Conservation (phyloP, 2,888 invertebrate genomes). For the Polietes domitor region DNA sequence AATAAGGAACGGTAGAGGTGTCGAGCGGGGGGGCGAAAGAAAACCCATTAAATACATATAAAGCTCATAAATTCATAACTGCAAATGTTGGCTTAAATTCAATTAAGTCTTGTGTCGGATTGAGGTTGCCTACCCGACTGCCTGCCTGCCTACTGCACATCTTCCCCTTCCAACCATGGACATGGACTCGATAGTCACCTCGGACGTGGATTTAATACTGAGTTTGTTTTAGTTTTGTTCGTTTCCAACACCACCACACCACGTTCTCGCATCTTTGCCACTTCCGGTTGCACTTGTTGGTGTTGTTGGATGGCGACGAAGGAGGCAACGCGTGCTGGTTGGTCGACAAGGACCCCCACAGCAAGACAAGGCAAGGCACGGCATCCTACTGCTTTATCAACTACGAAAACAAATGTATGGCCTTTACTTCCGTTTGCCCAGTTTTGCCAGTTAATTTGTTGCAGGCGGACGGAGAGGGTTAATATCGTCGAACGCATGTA, state of each 20-base stretch:
- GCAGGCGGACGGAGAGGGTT: background rate
- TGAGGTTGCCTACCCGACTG: slow-evolving; percentile 53
- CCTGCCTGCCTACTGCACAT: background rate
- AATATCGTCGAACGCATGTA: background rate
- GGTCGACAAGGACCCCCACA: background rate
- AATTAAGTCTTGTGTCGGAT: slow-evolving; percentile 58
- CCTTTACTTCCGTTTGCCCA: slow-evolving; percentile 23
- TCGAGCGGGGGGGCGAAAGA: too few relatives aligned
- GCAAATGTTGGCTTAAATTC: slow-evolving; percentile 64
- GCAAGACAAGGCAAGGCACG: background rate
- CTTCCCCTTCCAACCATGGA: background rate
- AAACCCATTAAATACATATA: slow-evolving; percentile 52
- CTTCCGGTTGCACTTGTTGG: background rate
- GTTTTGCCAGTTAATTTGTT: slow-evolving; percentile 24
- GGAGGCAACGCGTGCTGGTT: background rate
- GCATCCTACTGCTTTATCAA: background rate
- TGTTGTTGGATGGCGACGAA: background rate
- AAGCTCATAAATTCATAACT: slow-evolving; percentile 62
- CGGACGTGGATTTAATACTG: background rate
- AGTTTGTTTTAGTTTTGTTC: background rate
- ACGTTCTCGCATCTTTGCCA: background rate
- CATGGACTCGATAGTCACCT: background rate
- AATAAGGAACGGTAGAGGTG: too few relatives aligned
- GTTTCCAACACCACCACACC: background rate
- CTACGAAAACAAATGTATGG: slow-evolving; percentile 18